phyloP scores from a whole-genome alignment of 2,888 invertebrate genomes.

The Phorcus lineatus region DNA sequence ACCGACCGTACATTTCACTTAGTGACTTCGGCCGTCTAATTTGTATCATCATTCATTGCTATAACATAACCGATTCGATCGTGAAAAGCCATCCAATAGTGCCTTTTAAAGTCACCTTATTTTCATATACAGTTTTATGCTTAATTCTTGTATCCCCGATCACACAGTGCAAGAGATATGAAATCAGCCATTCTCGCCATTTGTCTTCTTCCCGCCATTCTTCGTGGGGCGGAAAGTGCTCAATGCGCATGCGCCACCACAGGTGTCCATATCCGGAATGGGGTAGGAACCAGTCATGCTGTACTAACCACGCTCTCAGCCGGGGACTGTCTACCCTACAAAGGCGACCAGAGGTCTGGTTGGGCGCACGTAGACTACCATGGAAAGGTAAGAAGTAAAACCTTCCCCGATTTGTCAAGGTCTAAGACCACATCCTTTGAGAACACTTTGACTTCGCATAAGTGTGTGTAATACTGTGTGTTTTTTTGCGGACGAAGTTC shows the following conservation, averaged over 20 bases:
- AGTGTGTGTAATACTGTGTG: too few relatives aligned
- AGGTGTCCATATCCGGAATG: conserved; percentile 23
- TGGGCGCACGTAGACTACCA: conserved; percentile 30
- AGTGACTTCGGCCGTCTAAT: too few relatives aligned
- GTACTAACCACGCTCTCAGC: conserved; percentile 2
- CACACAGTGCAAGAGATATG: neutral
- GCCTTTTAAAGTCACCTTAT: too few relatives aligned
- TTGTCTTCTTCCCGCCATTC: neutral
- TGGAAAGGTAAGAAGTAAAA: neutral
- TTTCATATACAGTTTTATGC: too few relatives aligned
- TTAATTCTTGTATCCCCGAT: too few relatives aligned
- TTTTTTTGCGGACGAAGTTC: too few relatives aligned
- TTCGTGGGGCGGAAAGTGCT: neutral
- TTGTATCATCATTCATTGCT: too few relatives aligned
- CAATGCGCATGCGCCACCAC: conserved; percentile 28
- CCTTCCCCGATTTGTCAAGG: neutral
- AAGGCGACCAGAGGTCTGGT: conserved; percentile 15
- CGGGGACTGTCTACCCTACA: conserved; percentile 4
- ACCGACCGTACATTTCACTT: too few relatives aligned
- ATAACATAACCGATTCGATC: too few relatives aligned
- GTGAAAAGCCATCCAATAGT: too few relatives aligned
- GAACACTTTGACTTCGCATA: too few relatives aligned
- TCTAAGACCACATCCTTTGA: neutral
- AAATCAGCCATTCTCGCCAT: neutral
- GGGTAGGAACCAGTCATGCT: conserved; percentile 16